phyloP scores from a whole-genome alignment of 2,113 vertebrate genomes.

The Catharus fuscescens region DNA sequence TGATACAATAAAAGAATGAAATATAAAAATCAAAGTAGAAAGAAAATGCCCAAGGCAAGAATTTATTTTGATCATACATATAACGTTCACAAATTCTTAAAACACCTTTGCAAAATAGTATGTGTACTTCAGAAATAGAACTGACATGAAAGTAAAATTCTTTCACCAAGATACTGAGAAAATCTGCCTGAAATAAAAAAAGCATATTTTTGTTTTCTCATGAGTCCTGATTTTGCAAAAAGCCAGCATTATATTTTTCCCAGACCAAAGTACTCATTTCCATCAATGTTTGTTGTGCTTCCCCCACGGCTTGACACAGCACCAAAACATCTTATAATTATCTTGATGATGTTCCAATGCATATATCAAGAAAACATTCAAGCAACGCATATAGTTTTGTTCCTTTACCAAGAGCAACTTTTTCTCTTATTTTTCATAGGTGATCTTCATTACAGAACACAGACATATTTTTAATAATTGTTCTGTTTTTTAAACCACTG shows the following conservation, averaged over 20 bases:
- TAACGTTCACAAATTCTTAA: not conserved
- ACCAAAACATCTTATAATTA: not conserved
- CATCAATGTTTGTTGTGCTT: not conserved
- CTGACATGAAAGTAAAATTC: not conserved
- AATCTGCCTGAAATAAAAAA: not conserved
- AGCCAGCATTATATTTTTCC: not conserved
- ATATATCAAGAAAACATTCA: not conserved
- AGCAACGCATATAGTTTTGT: not conserved
- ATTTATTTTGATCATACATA: not conserved
- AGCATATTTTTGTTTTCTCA: not conserved
- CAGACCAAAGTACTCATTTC: not conserved
- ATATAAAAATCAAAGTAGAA: not conserved
- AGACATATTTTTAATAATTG: not conserved
- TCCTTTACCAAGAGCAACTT: not conserved
- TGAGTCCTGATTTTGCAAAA: not conserved
- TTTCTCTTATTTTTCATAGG: not conserved
- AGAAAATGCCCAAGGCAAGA: not conserved
- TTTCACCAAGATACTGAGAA: not conserved
- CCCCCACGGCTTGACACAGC: not conserved
- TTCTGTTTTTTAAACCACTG: not conserved
- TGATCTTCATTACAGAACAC: not conserved
- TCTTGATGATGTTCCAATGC: not conserved
- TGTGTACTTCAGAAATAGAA: not conserved
- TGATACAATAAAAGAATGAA: not conserved
- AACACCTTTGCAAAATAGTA: not conserved